phyloP scores from a whole-genome alignment of 2,797 vertebrate species.

The Oreortyx pictus region DNA sequence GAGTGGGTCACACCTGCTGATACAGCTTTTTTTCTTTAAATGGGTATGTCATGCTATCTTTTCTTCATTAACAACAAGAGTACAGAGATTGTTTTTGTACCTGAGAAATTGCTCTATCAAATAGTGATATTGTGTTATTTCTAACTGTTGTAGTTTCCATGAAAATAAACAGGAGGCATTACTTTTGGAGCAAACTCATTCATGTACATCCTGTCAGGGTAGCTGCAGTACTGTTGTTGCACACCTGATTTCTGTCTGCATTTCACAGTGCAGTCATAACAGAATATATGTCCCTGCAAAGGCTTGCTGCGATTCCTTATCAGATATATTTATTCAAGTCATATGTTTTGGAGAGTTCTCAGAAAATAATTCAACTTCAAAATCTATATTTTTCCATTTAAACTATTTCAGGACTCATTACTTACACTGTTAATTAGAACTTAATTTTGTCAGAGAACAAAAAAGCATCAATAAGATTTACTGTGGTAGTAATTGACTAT shows the following conservation, averaged over 20 bases:
- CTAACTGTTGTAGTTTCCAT: too few species aligned
- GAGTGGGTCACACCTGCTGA: too few species aligned
- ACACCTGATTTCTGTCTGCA: background rate
- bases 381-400: slow-evolving; percentile 1
- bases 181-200: too few species aligned
- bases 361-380: background rate
- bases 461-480: slow-evolving; percentile 42
- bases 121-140: too few species aligned
- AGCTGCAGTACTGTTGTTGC: background rate
- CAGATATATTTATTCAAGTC: background rate
- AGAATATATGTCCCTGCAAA: background rate
- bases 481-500: slow-evolving; percentile 40
- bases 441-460: background rate
- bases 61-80: too few species aligned
- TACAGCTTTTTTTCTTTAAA: too few species aligned
- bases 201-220: background rate
- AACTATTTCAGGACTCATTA: background rate
- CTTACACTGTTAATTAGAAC: background rate
- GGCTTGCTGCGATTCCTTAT: background rate
- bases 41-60: too few species aligned
- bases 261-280: background rate
- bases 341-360: background rate
- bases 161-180: too few species aligned
- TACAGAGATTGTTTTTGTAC: too few species aligned
- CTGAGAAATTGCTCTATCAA: too few species aligned